These are phyloP conservation scores for Drosophila meridiana DNA, from an alignment of 2,888 invertebrate genomes.

Conservation along the genomic window DNA sequence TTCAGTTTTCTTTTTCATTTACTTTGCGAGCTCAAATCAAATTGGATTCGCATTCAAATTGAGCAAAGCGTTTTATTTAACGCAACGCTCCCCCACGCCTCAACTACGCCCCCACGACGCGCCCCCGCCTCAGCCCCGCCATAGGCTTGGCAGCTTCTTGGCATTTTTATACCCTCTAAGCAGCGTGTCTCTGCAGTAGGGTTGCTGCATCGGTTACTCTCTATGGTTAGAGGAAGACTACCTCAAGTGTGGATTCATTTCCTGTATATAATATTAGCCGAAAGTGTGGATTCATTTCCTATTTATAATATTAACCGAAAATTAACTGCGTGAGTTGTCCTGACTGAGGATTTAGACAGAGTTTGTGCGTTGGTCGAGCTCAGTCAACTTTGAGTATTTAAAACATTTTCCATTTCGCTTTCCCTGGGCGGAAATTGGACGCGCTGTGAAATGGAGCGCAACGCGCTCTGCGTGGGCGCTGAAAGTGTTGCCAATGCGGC, in stretches of 20 bases:
- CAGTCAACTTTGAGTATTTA: not conserved
- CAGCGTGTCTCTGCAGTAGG: not conserved
- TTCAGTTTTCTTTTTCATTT: constrained; percentile 49
- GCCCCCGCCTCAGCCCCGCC: not conserved
- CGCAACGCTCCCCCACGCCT: constrained; percentile 8
- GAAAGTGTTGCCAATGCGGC: constrained; percentile 14
- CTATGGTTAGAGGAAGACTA: not conserved
- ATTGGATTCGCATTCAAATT: constrained; percentile 76
- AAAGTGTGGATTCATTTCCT: not conserved
- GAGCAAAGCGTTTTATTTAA: constrained; percentile 64
- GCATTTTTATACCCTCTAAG: constrained; percentile 9
- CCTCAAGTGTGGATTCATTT: not conserved
- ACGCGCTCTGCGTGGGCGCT: constrained; percentile 19
- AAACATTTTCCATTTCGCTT: constrained; percentile 19
- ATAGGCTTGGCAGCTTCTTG: constrained; percentile 48
- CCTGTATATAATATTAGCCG: not conserved
- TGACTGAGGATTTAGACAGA: not conserved
- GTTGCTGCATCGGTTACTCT: not conserved
- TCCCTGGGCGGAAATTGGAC: constrained; percentile 59
- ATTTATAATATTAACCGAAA: not conserved
- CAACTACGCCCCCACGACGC: not conserved
- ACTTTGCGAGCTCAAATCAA: constrained; percentile 57
- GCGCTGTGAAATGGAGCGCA: constrained; percentile 45
- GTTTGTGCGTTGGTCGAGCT: not conserved
- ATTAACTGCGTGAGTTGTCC: not conserved